Conservation (phyloP, 1,140 invertebrate genomes). For the Dendrolimus punctatus region DNA sequence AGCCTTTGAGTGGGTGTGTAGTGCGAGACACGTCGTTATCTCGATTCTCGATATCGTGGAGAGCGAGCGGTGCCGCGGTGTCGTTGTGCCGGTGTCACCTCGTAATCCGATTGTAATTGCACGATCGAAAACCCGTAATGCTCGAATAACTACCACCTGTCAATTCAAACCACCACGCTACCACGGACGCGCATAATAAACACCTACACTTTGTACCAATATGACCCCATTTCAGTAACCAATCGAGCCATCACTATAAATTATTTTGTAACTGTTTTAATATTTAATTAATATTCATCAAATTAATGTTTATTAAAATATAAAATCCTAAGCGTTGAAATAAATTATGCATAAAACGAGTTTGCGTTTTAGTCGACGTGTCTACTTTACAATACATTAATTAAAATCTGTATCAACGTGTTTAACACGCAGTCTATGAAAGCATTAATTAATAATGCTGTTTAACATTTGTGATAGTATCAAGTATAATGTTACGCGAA, state of each 20-base stretch:
- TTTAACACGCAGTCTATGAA: no score
- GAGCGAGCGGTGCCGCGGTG: conserved; percentile 13
- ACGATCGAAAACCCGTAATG: conserved; percentile 25
- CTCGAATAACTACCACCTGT: conserved; percentile 31
- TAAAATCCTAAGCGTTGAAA: no score
- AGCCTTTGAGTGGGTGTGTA: conserved; percentile 44
- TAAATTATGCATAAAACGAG: no score
- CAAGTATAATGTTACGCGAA: neutral
- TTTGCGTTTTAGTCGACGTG: no score
- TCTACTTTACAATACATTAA: no score
- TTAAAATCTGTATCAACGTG: no score
- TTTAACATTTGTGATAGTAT: neutral
- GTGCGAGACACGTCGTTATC: conserved; percentile 51
- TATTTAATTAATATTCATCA: no score
- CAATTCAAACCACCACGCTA: conserved; percentile 24
- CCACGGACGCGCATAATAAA: neutral
- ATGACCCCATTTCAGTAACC: no score
- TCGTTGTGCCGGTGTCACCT: conserved; percentile 24
- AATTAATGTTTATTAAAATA: no score
- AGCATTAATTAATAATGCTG: neutral
- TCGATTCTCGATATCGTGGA: conserved; percentile 43
- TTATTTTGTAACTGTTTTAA: no score
- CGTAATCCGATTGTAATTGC: conserved; percentile 56
- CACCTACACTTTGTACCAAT: no score
- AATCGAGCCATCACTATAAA: no score